Base-by-base conservation (phyloP, 2,797 vertebrate genomes). In the Oryzias dopingdopingensis region DNA sequence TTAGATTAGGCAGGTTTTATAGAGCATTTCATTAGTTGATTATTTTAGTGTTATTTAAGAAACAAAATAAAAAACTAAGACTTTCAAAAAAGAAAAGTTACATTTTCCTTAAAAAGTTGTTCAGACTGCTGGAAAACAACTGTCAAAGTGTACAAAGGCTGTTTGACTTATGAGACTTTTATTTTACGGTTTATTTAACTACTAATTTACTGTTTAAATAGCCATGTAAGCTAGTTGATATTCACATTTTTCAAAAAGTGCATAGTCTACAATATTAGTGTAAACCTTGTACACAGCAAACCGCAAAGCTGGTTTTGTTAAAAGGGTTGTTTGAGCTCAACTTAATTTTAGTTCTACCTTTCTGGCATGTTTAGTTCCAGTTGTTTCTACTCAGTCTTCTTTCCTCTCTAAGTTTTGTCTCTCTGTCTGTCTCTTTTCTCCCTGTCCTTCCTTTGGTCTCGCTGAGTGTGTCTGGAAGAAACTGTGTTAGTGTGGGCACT, bases 401-500 rank as follows among this genome's bases (percentile, higher is more conserved):
- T 42, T 59, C 49, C 55, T 52, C 51, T 59, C 57, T 22, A 49
- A 40, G 53, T 56, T 71, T 54, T 42, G 8, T 59, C 53, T 56
- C 48, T 62, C 42, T 6, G 13, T 64, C 49, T 63, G 20, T 68
- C 42, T 67, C 49, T 50, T 56, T 22, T 59, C 37, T 42, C 37
- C 67, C 70, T 43, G 48, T 56, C 62, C 48, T 52, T 74, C 63
- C 60, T 82, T 65, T 65, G 42, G 80, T 83, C 77, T 70, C 18
- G 12, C 26, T 74, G 76, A 79, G 73, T 55, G 70, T 74, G 68
- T 79, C 66, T 76, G 77, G 62, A 58, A 59, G 71, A 75, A 70
- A 58, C 81, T 47, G 62, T 74, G 80, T 77, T 77, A 49, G 70
- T 58, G 56, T 74, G 83, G 80, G 77, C 80, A 67, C 77, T 75